Evolutionary conservation across 2,888 invertebrate species (phyloP), one percentile per base, ranked within the genome.

Genomic region (Eilema sororculum): DNA sequence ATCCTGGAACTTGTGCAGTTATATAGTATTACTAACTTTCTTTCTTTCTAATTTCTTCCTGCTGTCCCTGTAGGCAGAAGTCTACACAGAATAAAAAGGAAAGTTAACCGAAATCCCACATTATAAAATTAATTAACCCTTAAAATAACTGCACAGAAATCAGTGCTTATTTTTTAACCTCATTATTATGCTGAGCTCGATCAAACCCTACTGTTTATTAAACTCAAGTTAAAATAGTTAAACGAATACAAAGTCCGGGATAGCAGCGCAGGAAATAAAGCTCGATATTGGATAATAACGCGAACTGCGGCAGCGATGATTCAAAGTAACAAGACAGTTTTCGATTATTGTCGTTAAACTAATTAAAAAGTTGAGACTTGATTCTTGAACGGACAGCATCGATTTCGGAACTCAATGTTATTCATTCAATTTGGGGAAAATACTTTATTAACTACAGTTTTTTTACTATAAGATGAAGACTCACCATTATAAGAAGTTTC

Each of bases 311-410:
- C 76, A 84, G 78, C 84, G 84, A 86, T 85, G 85, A 85, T 86
- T 85, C 80, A 79, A 84, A 87, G 86, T 87, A 90, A 91, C 89
- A 86, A 88, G 87, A 84, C 87, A 86, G 86, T 87, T 82, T 86
- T 89, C 89, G 88, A 90, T 90, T 91, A 88, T 90, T 90, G 90
- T 89, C 89, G 87, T 87, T 88, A 86, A 93, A 93, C 91, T 92
- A 92, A 93, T 93, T 94, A 92, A 91, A 93, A 93, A 93, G 90
- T 93, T 93, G 70, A 77, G 84, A 84, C 87, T 86, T 85, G 86
- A 88, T 89, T 88, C 85, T 80, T 84, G 84, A 86, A 84, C 82
- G 83, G 80, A 83, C 82, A 82, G 81, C 79, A 80, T 82, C 83
- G 83, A 83, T 82, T 83, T 78, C 74, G 77, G 75, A 76, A 80